These are phyloP conservation scores for Stomatorhinus ivindoensis DNA, from an alignment of 2,113 vertebrate species.

Conservation along the genomic window DNA sequence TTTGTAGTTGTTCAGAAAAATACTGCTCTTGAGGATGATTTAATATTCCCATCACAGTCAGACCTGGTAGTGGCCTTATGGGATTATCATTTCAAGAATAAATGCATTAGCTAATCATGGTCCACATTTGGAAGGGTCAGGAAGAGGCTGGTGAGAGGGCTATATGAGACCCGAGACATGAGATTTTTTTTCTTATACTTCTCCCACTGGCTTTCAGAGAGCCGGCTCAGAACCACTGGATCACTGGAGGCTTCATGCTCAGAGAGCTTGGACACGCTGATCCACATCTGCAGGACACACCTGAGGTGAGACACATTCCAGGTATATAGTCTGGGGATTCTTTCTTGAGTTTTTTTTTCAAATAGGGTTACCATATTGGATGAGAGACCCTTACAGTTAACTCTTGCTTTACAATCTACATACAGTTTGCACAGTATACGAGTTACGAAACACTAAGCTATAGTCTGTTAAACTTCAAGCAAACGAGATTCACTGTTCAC, in stretches of 20 bases:
- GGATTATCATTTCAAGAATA: neutral
- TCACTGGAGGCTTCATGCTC: constrained; percentile 28
- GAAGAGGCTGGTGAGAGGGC: neutral
- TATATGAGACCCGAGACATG: neutral
- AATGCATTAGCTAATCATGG: neutral
- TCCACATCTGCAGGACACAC: constrained; percentile 80
- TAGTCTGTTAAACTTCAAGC: too few relatives aligned
- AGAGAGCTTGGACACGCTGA: constrained; percentile 71
- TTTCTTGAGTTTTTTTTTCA: neutral
- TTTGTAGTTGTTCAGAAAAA: neutral
- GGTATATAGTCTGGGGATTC: neutral
- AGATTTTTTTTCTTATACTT: neutral
- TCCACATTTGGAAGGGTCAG: neutral
- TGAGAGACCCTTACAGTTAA: too few relatives aligned
- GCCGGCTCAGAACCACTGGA: constrained; percentile 61
- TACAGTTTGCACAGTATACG: too few relatives aligned
- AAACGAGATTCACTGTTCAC: too few relatives aligned
- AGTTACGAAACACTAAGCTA: too few relatives aligned
- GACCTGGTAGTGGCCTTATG: neutral
- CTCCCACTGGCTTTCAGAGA: constrained; percentile 62
- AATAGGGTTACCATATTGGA: neutral
- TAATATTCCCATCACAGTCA: neutral
- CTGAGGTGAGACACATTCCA: constrained; percentile 63
- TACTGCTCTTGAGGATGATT: neutral
- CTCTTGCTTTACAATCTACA: too few relatives aligned